Evolutionary conservation across 2,888 invertebrate species (phyloP), one percentile per base, ranked within the genome.

Genomic region (Calephelis perditalis): DNA sequence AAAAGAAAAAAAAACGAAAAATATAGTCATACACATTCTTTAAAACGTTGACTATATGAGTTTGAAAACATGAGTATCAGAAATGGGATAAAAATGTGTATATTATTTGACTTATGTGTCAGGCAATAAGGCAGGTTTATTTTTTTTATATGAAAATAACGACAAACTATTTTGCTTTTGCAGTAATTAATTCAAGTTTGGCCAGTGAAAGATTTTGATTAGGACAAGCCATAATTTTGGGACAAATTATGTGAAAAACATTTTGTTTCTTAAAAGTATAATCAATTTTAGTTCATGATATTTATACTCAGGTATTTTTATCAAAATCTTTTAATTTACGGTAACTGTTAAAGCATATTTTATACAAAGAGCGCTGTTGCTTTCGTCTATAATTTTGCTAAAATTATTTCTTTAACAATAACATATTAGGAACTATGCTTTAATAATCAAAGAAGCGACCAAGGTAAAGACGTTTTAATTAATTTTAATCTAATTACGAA

Each of bases 361-460:
- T 10, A 60, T 43, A 46, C 61, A 36, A 49, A 47, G 57, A 61
- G 61, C 45, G 60, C 60, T 46, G 49, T 60, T 58, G 46, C 58
- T 43, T 59, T 62, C 26, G 15, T 49, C 49, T 5, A 10, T 9
- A 49, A 49, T 35, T 49, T 49, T 49, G 49, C 49, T 52, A 52
- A 52, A 65, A 62, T 56, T 61, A 59, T 59, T 56, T 49, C 56
- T 59, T 71, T 60, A 69, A 70, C 67, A 69, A 70, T 70, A 75
- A 70, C 65, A 66, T 70, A 71, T 70, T 84, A 84, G 84, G 84
- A 84, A 84, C 84, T 84, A 81, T 83, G 75, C 71, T 73, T 74
- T 62, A 68, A 62, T 69, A 65, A 40, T 40, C 40, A 40, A 73
- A 71, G 84, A 84, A 84, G 84, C 84, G 84, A 84, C 74, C 79